Evolutionary conservation across 2,797 vertebrate genomes (phyloP).

Genomic region (Melanotaenia boesemani): DNA sequence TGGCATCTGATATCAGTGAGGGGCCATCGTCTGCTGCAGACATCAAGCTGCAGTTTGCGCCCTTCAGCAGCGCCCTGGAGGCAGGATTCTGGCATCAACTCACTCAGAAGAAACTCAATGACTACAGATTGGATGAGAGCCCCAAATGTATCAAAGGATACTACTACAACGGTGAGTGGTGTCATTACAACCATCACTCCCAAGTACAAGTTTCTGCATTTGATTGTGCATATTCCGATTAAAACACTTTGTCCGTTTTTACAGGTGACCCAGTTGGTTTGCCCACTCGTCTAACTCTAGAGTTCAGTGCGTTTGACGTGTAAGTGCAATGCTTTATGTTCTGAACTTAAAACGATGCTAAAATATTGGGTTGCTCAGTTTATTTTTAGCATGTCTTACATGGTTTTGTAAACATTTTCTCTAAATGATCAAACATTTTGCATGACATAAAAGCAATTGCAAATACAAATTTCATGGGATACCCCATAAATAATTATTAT

Average conservation of each 20-base stretch:
- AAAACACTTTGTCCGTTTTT: conserved; percentile 3
- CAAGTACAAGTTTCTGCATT: not conserved
- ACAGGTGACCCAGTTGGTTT: conserved; percentile 92
- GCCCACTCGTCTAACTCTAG: conserved; percentile 94
- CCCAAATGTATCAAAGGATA: conserved; percentile 92
- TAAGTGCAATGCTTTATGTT: conserved; percentile 79
- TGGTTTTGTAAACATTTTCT: too few relatives aligned
- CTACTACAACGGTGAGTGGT: conserved; percentile 92
- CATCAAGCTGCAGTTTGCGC: conserved; percentile 92
- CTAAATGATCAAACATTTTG: not conserved
- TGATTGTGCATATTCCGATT: not conserved
- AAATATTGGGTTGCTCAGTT: not conserved
- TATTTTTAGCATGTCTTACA: too few relatives aligned
- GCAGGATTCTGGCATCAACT: conserved; percentile 98
- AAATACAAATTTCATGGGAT: too few relatives aligned
- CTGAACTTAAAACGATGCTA: not conserved
- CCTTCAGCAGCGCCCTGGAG: conserved; percentile 94
- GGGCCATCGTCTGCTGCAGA: conserved; percentile 52
- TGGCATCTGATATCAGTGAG: conserved; percentile 78
- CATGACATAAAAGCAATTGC: too few relatives aligned
- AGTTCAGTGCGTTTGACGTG: conserved; percentile 97
- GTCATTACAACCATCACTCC: not conserved
- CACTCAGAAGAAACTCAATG: conserved; percentile 95
- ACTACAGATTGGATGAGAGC: conserved; percentile 93
- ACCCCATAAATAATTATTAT: too few relatives aligned